Base-by-base conservation (phyloP, 2,113 vertebrate species). In the Azemiops feae region DNA sequence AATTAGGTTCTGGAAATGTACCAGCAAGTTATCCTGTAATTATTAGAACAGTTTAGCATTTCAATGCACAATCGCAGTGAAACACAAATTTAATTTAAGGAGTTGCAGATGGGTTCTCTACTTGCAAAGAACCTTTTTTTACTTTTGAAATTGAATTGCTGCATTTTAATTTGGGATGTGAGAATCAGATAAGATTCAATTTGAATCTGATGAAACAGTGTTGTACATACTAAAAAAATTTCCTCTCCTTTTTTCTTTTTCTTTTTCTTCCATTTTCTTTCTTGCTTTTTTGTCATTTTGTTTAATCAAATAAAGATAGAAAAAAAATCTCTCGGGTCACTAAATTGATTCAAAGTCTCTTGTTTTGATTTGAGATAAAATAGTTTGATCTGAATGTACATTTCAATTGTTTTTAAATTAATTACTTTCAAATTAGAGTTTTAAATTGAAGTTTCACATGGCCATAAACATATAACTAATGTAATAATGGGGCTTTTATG, bases 401-500 rank as follows among this genome's bases (percentile, higher is more conserved):
- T 43, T 81, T 81, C 34, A 81, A 43, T 39, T 74, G n/a, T 20
- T 2, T 74, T 74, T n/a, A 74, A 34, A 34, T 74, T 74, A 74
- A 39, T 22, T 43, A 7, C 34, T 39, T 81, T 81, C 74, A 81
- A 43, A 81, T 43, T 81, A 43, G 74, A 43, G 34, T 8, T 81
- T 43, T 81, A 81, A 81, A 50, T 9, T 87, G 45, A 87, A 12
- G 25, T 87, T 87, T 87, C 45, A 87, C 45, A 87, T 81, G 18
- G 16, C 18, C 74, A 81, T 81, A 81, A 81, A 81, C 34, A 43
- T 81, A 22, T 22, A 81, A 22, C 34, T 43, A 43, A 81, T 81
- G 27, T n/a, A 81, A 22, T 43, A 18, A 81, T 81, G 74, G 74
- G 34, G 91, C 95, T 92, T 95, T 85, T 93, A 89, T 92, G 95